Base-by-base conservation (phyloP, 2,113 vertebrate genomes). In the Ahaetulla prasina region DNA sequence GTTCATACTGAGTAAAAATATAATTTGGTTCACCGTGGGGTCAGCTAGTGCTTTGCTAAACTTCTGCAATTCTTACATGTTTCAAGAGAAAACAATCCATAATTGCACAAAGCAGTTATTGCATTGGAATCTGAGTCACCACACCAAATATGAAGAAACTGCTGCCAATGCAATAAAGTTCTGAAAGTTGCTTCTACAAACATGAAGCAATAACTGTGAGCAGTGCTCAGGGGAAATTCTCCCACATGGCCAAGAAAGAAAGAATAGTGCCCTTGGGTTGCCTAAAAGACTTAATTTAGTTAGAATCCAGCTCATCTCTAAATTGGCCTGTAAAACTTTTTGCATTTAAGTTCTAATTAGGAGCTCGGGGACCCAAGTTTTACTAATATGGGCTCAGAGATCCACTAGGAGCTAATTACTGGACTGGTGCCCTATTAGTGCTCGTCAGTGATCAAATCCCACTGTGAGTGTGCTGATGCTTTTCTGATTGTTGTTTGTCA, bases 391-490 rank as follows among this genome's bases (percentile, higher is more conserved):
- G 55, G 88, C 47, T 90, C 39, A 60, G 55, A 92, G 86, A 91
- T 91, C 43, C 85, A n/a, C 91, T 90, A 52, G 43, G 90, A 95
- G 74, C 94, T 95, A 95, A 96, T 96, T 96, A 96, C 91, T 90
- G 93, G 91, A 43, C 57, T n/a, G 80, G 92, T 93, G 90, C 92
- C 55, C 91, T n/a, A 95, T 95, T 95, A 91, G 87, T 25, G 45
- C 25, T 35, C n/a, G 12, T 68, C 55, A 74, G 84, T 45, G 35
- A 87, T 89, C 93, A 92, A 94, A 93, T 89, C 94, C 90, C 50
- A 89, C 3, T 27, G 3, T 22, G 63, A 60, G 4, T 80, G 52
- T 89, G 55, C 91, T 91, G 89, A 90, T 9, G 85, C 74, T 89
- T 85, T 88, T 52, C 20, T 1, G 35, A 63, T 93, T 20, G 85